Evolutionary conservation across 2,113 vertebrate species (phyloP).

Genomic region (Tauraco erythrolophus): DNA sequence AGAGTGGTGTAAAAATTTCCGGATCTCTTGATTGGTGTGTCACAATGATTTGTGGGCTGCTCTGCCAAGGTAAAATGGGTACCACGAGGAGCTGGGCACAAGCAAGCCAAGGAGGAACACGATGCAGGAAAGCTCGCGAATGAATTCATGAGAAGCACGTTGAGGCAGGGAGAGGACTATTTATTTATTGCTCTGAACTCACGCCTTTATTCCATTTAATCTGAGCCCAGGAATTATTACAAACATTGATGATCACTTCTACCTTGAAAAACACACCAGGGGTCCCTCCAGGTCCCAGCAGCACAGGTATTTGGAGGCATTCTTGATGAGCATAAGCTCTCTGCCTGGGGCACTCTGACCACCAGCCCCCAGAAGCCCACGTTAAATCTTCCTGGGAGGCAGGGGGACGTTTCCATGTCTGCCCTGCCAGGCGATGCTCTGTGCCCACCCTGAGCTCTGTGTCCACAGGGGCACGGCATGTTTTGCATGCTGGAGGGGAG

Average conservation of each 20-base stretch:
- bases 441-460: neutral
- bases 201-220: conserved; percentile 64
- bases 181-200: conserved; percentile 71
- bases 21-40: conserved; percentile 85
- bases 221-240: conserved; percentile 57
- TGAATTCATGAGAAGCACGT: neutral
- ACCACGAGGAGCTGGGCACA: conserved; percentile 52
- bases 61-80: conserved; percentile 74
- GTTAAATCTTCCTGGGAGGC: neutral
- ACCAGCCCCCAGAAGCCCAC: neutral
- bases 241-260: neutral
- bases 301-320: neutral
- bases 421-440: neutral
- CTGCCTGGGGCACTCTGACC: neutral
- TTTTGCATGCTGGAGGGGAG: neutral
- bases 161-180: conserved; percentile 1
- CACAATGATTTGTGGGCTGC: conserved; percentile 87
- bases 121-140: neutral
- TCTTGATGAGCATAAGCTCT: neutral
- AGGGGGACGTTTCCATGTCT: rapidly evolving
- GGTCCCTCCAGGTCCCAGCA: neutral
- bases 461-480: neutral
- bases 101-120: conserved; percentile 33
- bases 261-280: conserved; percentile 3
- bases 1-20: conserved; percentile 65